phyloP scores from a whole-genome alignment of 1,140 invertebrate genomes.

The Drosophila varians region DNA sequence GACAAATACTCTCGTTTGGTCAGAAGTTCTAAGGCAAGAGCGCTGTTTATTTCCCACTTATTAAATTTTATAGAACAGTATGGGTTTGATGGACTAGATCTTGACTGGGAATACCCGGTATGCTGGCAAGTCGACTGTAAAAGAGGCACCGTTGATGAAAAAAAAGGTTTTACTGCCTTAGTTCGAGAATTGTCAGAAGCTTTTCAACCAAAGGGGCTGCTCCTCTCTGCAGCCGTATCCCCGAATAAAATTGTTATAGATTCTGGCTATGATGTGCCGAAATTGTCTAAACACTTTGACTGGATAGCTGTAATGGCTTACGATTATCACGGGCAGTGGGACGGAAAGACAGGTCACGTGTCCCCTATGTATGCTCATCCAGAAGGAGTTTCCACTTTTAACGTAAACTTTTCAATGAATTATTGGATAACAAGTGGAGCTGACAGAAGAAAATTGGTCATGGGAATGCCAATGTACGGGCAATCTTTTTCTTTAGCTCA shows the following conservation, averaged over 20 bases:
- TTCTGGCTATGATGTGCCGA: conserved; percentile 90
- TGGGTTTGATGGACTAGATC: conserved; percentile 92
- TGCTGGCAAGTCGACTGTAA: conserved; percentile 95
- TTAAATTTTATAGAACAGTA: conserved; percentile 91
- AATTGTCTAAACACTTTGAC: conserved; percentile 89
- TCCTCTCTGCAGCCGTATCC: conserved; percentile 92
- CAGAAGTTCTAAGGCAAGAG: conserved; percentile 88
- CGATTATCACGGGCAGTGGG: conserved; percentile 94
- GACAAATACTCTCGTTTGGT: conserved; percentile 94
- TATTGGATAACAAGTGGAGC: conserved; percentile 92
- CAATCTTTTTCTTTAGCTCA: conserved; percentile 92
- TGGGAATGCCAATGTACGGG: conserved; percentile 94
- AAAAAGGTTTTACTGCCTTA: conserved; percentile 88
- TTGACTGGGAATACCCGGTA: conserved; percentile 96
- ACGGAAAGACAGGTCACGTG: conserved; percentile 92
- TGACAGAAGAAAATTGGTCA: conserved; percentile 88
- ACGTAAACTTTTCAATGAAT: conserved; percentile 92
- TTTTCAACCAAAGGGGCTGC: conserved; percentile 88
- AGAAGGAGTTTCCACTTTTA: conserved; percentile 89
- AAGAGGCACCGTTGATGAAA: conserved; percentile 90
- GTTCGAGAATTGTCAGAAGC: conserved; percentile 88
- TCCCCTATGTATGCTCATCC: conserved; percentile 90
- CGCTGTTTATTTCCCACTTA: conserved; percentile 90
- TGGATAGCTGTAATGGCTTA: conserved; percentile 94
- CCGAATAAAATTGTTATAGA: conserved; percentile 93